Conservation (phyloP, 2,113 vertebrate genomes). For the Sphaerodactylus townsendi region DNA sequence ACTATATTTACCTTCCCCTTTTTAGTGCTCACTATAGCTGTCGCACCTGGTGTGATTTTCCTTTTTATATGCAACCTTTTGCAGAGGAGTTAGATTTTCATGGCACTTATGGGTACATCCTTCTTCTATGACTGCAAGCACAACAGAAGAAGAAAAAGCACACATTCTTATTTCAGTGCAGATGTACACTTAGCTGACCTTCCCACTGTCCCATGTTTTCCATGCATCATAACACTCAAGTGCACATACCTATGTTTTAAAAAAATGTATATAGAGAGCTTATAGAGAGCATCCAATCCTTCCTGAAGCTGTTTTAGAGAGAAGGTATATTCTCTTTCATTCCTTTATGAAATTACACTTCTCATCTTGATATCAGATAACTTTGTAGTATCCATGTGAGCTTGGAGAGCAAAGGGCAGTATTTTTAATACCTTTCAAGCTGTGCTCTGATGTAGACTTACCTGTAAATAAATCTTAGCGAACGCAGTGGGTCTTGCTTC, state of each 20-base stretch:
- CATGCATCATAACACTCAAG: background rate
- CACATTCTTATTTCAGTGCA: background rate
- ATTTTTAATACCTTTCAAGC: background rate
- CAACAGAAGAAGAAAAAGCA: background rate
- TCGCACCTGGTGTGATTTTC: background rate
- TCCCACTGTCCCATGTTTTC: background rate
- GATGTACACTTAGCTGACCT: background rate
- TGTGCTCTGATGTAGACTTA: background rate
- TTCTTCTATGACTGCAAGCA: background rate
- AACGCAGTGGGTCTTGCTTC: background rate
- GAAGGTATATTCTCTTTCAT: no score
- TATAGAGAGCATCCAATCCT: no score
- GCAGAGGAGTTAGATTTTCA: background rate
- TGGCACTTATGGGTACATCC: background rate
- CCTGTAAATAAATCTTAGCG: background rate
- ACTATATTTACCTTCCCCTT: no score
- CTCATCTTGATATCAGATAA: background rate
- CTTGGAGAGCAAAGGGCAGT: background rate
- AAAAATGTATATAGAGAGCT: no score
- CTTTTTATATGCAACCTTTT: background rate
- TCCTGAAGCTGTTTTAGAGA: no score
- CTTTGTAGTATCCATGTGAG: background rate
- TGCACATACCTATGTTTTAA: background rate
- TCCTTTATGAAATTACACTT: background rate
- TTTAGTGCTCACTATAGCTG: no score